phyloP scores from a whole-genome alignment of 1,140 invertebrate genomes.

The Manduca sexta region DNA sequence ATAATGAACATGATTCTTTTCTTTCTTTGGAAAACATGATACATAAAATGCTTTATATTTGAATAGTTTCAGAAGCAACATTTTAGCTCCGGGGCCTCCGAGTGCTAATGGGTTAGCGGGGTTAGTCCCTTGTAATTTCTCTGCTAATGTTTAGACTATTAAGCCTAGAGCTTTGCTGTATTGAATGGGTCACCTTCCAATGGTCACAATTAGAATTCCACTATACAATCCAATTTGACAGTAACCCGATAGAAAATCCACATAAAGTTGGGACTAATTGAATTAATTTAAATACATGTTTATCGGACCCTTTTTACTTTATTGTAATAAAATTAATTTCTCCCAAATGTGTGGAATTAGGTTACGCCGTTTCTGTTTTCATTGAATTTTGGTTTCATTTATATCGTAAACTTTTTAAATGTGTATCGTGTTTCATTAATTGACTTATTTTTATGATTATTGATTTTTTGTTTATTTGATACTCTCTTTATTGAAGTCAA shows the following conservation, averaged over 20 bases:
- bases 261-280: not conserved
- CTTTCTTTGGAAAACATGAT: too few relatives aligned
- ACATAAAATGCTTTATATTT: too few relatives aligned
- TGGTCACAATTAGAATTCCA: slow-evolving; percentile 9
- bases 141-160: slow-evolving; percentile 29
- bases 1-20: too few relatives aligned
- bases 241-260: not conserved
- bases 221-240: slow-evolving; percentile 2
- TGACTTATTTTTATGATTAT: too few relatives aligned
- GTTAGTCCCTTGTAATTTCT: slow-evolving; percentile 31
- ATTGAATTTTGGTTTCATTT: too few relatives aligned
- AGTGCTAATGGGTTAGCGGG: slow-evolving; percentile 23
- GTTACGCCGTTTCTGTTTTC: too few relatives aligned
- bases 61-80: slow-evolving; percentile 6
- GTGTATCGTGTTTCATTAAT: too few relatives aligned
- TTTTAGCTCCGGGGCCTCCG: slow-evolving; percentile 12
- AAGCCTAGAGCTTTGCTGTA: slow-evolving; percentile 17
- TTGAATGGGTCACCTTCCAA: slow-evolving; percentile 19
- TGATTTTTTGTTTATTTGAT: too few relatives aligned
- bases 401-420: too few relatives aligned
- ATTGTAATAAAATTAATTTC: not conserved
- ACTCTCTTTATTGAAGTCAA: too few relatives aligned
- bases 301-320: slow-evolving; percentile 3
- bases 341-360: too few relatives aligned
- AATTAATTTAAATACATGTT: slow-evolving; percentile 2